These are phyloP conservation scores for Machaerirhynchus nigripectus DNA, from an alignment of 2,113 vertebrate species.

Conservation along the genomic window DNA sequence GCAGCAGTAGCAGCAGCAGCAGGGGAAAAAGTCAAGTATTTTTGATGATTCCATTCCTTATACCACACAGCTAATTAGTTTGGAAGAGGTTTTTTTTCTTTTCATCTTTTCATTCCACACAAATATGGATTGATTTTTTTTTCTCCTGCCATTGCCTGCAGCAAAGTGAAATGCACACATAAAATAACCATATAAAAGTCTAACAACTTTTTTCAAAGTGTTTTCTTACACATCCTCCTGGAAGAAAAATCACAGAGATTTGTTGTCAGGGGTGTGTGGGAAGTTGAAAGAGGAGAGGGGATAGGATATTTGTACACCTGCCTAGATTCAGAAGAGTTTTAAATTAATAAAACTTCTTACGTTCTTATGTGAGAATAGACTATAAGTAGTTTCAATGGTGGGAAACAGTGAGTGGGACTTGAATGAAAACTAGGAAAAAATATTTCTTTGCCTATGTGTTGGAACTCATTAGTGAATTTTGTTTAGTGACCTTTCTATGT, in stretches of 20 bases:
- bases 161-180: constrained; percentile 48
- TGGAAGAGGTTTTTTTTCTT: background rate
- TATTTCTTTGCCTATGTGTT: background rate
- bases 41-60: constrained; percentile 7
- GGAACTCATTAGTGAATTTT: background rate
- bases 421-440: background rate
- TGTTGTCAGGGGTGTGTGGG: background rate
- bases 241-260: background rate
- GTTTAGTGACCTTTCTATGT: background rate
- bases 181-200: constrained; percentile 37
- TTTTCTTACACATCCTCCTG: background rate
- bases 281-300: background rate
- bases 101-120: constrained; percentile 3
- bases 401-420: background rate
- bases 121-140: constrained; percentile 47
- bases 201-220: constrained; percentile 18
- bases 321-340: background rate
- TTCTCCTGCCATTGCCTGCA: constrained; percentile 33
- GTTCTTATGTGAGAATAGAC: background rate
- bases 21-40: background rate
- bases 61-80: constrained; percentile 48
- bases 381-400: background rate
- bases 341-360: background rate
- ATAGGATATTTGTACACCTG: background rate
- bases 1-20: background rate